Evolutionary conservation across 2,113 vertebrate genomes (phyloP).

Genomic region (Gracilinanus agilis): DNA sequence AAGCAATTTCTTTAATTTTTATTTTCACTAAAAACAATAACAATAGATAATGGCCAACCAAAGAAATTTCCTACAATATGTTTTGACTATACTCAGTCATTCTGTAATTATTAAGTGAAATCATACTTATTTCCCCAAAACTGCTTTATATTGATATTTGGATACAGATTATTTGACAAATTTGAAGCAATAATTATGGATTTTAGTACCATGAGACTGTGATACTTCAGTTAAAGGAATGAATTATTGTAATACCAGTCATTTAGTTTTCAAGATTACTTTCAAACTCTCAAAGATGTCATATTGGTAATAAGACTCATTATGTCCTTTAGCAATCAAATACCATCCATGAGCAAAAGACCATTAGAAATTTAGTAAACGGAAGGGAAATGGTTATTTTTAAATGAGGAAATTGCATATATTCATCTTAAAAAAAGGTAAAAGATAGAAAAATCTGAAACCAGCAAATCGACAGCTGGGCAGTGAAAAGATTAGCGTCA

Average conservation of each 20-base stretch:
- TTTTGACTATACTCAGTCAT: neutral
- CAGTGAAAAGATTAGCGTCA: neutral
- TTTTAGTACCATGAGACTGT: neutral
- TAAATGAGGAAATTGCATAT: neutral
- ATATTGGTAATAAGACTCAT: neutral
- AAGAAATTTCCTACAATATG: constrained; percentile 30
- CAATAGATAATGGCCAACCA: neutral
- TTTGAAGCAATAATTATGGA: neutral
- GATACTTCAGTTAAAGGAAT: neutral
- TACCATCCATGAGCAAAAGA: constrained; percentile 33
- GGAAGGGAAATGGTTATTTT: neutral
- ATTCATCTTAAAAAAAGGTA: neutral
- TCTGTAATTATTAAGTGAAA: neutral
- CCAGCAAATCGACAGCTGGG: neutral
- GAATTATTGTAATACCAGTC: neutral
- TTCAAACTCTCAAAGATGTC: neutral
- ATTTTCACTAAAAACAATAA: neutral
- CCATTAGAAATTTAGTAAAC: neutral
- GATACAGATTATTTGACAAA: neutral
- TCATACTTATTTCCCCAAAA: constrained; percentile 11
- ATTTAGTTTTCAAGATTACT: neutral
- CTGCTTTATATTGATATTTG: constrained; percentile 6
- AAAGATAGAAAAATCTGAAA: neutral
- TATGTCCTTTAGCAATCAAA: constrained; percentile 13
- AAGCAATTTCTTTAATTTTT: neutral